Base-by-base conservation (phyloP, 2,113 vertebrate genomes). In the Thunnus thynnus region DNA sequence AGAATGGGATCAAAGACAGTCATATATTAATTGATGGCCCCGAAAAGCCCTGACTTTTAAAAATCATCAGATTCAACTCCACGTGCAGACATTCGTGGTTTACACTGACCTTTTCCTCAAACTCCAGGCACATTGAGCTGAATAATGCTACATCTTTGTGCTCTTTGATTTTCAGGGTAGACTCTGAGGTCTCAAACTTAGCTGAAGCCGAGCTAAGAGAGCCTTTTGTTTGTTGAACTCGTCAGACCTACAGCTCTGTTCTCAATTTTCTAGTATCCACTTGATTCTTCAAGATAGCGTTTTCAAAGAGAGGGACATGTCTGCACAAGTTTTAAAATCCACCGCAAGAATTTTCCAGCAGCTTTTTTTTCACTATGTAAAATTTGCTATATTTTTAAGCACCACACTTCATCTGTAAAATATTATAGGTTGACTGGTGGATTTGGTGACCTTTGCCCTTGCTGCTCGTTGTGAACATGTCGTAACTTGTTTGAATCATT, bases 121-220 rank as follows among this genome's bases (percentile, higher is more conserved):
- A 86, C 92, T 93, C 55, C 83, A 91, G 91, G 90, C 93, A 65
- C 76, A 80, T 84, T 86, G 67, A 78, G 68, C 54, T 13, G 72
- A 84, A 94, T 87, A 93, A 93, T 88, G 89, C 83, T 72, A 4
- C 50, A 74, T 93, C 93, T 91, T 93, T 94, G 94, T 95, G 68
- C 83, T 83, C 68, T 64, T 78, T 86, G 68, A 88, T 89, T 84
- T 88, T 83, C 71, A 17, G 63, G 55, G 63, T 83, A 85, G 46
- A 13, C 61, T 78, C 64, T 82, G 77, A 68, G 72, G 60, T 80
- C 68, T 88, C 20, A 86, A 80, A 78, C 82, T 83, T 72, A 83
- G 78, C 88, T 63, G 50, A 64, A 80, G 72, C 58, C 3, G 3
- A 79, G 51, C 76, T 66, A 83, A 90, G 83, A 90, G 90, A 92